These are phyloP conservation scores for Diarsia brunnea DNA, from an alignment of 2,888 invertebrate genomes.

Conservation along the genomic window DNA sequence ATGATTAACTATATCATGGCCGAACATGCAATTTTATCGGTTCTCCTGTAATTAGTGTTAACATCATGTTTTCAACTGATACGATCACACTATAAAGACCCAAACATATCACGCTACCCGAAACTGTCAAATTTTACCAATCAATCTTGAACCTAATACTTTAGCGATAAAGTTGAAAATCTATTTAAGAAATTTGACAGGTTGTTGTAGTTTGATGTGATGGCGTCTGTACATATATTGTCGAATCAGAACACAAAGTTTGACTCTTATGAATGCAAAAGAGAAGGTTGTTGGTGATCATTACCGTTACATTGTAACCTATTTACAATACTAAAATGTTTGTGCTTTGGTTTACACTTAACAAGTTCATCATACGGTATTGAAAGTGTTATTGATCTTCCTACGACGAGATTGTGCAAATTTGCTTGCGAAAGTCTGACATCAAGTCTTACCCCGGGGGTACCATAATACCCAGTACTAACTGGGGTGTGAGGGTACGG, in stretches of 20 bases:
- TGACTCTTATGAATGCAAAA: constrained; percentile 32
- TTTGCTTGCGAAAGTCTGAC: no score
- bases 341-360: constrained; percentile 35
- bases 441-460: no score
- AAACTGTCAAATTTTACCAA: no score
- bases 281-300: constrained; percentile 41
- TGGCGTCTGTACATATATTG: neutral
- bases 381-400: neutral
- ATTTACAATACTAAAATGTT: constrained; percentile 45
- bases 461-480: no score
- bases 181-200: no score
- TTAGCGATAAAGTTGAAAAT: no score
- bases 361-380: constrained; percentile 28
- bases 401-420: neutral
- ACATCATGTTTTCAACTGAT: constrained; percentile 22
- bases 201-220: no score
- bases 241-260: neutral
- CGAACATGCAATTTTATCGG: constrained; percentile 22
- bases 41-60: constrained; percentile 32
- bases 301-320: constrained; percentile 51
- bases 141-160: no score
- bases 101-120: no score
- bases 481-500: no score
- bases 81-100: constrained; percentile 22
- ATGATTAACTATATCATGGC: constrained; percentile 26